Conservation (phyloP, 2,113 vertebrate species). For the Panurus biarmicus region DNA sequence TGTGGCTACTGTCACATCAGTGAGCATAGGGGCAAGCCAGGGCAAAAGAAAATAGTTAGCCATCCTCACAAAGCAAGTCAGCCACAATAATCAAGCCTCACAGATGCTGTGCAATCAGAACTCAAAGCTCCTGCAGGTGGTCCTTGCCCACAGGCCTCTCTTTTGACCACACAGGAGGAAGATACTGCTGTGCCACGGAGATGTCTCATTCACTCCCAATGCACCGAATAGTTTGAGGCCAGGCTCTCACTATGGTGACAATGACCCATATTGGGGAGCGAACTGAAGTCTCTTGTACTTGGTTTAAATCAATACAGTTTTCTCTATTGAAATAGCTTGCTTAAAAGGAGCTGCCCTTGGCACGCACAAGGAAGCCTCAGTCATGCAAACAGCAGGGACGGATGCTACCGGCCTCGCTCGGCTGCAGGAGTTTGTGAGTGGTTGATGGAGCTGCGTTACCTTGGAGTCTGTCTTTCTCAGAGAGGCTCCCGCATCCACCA, state of each 20-base stretch:
- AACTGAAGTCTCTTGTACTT: not conserved
- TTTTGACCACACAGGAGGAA: slow-evolving; percentile 4
- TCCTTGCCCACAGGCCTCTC: not conserved
- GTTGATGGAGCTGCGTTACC: slow-evolving; percentile 62
- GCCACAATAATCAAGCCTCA: not conserved
- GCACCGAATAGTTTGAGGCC: not conserved
- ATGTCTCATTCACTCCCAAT: not conserved
- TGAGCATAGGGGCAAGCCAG: not conserved
- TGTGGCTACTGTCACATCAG: not conserved
- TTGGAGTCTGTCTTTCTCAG: slow-evolving; percentile 87
- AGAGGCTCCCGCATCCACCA: slow-evolving; percentile 89
- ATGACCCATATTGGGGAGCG: not conserved
- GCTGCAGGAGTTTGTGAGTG: not conserved
- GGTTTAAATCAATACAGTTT: slow-evolving; percentile 4
- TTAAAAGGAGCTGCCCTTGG: not conserved
- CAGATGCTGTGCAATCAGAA: not conserved
- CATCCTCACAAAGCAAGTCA: not conserved
- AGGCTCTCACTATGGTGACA: not conserved
- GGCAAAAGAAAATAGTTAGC: not conserved
- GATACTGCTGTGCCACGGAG: not conserved
- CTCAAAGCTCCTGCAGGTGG: not conserved
- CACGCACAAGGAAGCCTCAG: not conserved
- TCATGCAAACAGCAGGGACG: not conserved
- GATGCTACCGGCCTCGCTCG: not conserved
- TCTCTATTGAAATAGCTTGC: not conserved